Base-by-base conservation (phyloP, 2,888 invertebrate species). In the Polydrusus tereticollis region DNA sequence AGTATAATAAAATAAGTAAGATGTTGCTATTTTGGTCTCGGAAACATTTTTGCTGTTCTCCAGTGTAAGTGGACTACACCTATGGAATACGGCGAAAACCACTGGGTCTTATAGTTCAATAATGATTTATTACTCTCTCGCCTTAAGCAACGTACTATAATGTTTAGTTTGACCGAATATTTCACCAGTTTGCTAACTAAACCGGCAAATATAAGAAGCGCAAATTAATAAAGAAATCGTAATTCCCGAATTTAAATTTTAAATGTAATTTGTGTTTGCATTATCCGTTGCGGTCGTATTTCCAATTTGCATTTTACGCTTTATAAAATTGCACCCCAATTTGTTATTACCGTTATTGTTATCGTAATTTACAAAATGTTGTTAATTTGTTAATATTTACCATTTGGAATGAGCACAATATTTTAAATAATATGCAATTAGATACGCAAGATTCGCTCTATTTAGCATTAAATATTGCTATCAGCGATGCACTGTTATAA, bases 371-470 rank as follows among this genome's bases (percentile, higher is more conserved):
- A 16, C 18, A 18, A 45, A 45, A 45, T 18, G 18, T 45, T 45
- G 1, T 8, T 45, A 45, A 45, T 5, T 16, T 14, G n/a, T 7
- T 45, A 45, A 45, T 5, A 45, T 45, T 7, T 8, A 18, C 10
- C 18, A 20, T 45, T 47, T 23, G 10, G 23, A 47, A 47, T n/a
- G n/a, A 23, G 3, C 10, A 47, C 18, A 21, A 23, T 23, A 23
- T 16, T 23, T 47, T 23, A 47, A 47, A 21, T 23, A 47, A 47
- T 47, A 45, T 6, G n/a, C 47, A 47, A 47, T 23, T 47, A 47
- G 47, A n/a, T 47, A 47, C 23, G 23, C 47, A 23, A 47, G 47
- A 47, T 47, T 23, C n/a, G 47, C 47, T 47, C 47, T 47, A 47
- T 47, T 47, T 47, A 47, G 23, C n/a, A 47, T n/a, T 47, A 47